Percentiles rank a stretch among this genome's conserved stretches.
These are phyloP conservation scores for Elachura formosa DNA, from an alignment of 2,113 vertebrate genomes.

Conservation along the genomic window DNA sequence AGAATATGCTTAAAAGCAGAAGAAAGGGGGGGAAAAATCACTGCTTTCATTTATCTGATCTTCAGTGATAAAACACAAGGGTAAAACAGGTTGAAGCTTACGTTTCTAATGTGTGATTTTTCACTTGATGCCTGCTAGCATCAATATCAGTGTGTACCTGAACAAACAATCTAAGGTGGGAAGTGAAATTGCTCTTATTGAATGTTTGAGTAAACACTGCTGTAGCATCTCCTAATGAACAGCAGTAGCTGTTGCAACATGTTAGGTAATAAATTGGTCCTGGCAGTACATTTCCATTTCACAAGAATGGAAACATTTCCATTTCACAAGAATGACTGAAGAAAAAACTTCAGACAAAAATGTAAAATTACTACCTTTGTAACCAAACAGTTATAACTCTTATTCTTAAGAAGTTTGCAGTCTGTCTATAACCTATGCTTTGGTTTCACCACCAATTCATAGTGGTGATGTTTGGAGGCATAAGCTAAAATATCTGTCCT, in stretches of 20 bases:
- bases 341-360: background rate
- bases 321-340: background rate
- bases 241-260: background rate
- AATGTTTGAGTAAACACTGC: background rate
- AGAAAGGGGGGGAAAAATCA: background rate
- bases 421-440: background rate
- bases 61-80: background rate
- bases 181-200: background rate
- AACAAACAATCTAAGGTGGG: background rate
- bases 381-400: background rate
- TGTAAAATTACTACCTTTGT: background rate
- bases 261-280: slow-evolving; percentile 1
- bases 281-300: background rate
- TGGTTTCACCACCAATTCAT: background rate
- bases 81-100: background rate
- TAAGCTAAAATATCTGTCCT: background rate
- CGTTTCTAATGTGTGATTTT: background rate
- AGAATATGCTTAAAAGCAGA: slow-evolving; percentile 6
- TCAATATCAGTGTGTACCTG: background rate
- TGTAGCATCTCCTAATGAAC: background rate
- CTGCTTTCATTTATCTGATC: slow-evolving; percentile 2
- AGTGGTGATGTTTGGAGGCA: background rate
- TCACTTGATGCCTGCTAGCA: background rate
- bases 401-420: background rate
- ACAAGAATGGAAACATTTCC: background rate